Percentiles rank a stretch among this genome's conserved stretches.
phyloP scores from a whole-genome alignment of 2,797 vertebrate genomes.

The Hybognathus amarus region DNA sequence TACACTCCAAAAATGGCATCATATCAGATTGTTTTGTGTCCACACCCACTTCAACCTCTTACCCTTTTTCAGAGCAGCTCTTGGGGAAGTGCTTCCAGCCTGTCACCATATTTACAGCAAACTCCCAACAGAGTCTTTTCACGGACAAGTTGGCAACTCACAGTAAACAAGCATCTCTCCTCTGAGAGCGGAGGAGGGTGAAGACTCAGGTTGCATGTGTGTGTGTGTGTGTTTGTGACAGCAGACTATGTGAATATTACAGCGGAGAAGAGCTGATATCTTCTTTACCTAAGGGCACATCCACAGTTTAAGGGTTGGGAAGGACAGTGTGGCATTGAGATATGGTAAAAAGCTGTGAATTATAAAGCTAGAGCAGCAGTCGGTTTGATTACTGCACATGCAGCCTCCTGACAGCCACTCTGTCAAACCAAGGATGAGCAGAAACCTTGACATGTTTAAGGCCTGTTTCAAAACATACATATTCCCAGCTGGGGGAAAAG shows the following conservation, averaged over 20 bases:
- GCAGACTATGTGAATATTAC: constrained; percentile 23
- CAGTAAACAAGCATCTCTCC: constrained; percentile 54
- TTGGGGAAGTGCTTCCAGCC: constrained; percentile 45
- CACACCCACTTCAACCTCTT: constrained; percentile 29
- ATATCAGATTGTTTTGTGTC: constrained; percentile 18
- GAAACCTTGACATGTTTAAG: constrained; percentile 36
- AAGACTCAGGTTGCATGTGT: constrained; percentile 32
- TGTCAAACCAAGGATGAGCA: constrained; percentile 47
- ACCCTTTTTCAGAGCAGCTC: constrained; percentile 28
- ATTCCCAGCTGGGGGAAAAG: neutral
- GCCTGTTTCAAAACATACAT: constrained; percentile 11
- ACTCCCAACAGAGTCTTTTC: constrained; percentile 50
- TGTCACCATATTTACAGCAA: constrained; percentile 58
- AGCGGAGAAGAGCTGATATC: constrained; percentile 47
- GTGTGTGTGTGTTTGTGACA: constrained; percentile 21
- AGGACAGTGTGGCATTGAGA: constrained; percentile 34
- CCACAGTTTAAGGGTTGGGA: constrained; percentile 31
- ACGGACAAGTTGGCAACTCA: constrained; percentile 50
- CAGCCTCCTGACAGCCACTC: constrained; percentile 43
- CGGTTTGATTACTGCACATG: constrained; percentile 43
- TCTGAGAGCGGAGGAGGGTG: constrained; percentile 47
- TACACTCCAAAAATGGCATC: constrained; percentile 33
- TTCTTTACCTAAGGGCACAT: constrained; percentile 41
- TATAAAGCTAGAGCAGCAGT: constrained; percentile 30
- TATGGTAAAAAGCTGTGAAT: constrained; percentile 41